Conservation (phyloP, 1,140 invertebrate genomes). For the Pomacea maculata region DNA sequence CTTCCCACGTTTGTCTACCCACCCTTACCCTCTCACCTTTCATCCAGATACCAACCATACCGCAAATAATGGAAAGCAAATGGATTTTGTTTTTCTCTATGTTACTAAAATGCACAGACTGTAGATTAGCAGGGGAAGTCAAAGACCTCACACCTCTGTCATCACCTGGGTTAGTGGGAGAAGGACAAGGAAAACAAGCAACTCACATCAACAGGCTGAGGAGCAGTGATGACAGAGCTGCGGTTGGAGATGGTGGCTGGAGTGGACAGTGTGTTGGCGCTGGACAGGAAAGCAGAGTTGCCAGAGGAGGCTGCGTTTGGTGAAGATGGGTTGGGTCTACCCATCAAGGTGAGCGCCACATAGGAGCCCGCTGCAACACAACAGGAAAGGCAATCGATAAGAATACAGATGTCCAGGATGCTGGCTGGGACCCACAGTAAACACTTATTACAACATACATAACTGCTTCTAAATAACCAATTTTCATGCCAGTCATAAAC, state of each 20-base stretch:
- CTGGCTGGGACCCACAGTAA: no score
- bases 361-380: conserved; percentile 65
- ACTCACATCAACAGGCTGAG: conserved; percentile 86
- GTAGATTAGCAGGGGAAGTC: background rate
- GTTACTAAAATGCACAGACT: background rate
- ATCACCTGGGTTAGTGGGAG: background rate
- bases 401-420: background rate
- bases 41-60: no score
- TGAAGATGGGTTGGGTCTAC: conserved; percentile 49
- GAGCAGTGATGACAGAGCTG: conserved; percentile 77
- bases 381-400: conserved; percentile 24
- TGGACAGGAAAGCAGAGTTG: conserved; percentile 65
- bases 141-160: background rate
- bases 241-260: conserved; percentile 19
- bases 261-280: conserved; percentile 30
- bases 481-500: no score
- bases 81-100: background rate
- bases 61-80: no score
- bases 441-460: no score
- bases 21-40: background rate
- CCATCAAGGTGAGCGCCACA: conserved; percentile 68
- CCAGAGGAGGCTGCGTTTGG: conserved; percentile 62
- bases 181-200: background rate
- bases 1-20: background rate
- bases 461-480: no score